Conservation (phyloP, 2,888 invertebrate species). For the Melieria picta region DNA sequence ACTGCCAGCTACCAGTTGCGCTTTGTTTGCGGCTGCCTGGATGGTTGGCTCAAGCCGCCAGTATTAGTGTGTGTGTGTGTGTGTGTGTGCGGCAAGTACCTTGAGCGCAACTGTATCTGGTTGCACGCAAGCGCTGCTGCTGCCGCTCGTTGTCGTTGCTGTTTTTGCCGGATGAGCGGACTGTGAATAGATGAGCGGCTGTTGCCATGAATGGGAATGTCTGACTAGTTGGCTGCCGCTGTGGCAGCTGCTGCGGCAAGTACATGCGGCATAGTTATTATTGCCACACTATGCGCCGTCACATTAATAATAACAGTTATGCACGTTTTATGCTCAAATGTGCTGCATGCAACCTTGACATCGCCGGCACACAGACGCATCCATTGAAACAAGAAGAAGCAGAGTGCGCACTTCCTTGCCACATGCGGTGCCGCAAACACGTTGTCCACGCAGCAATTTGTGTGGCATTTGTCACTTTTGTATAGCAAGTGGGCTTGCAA, state of each 20-base stretch:
- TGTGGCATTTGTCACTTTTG: constrained; percentile 15
- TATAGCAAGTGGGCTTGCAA: background rate
- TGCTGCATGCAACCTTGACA: constrained; percentile 2
- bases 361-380: no score
- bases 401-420: no score
- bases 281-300: constrained; percentile 12
- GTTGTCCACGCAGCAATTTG: constrained; percentile 18
- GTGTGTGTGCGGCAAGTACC: constrained; percentile 41
- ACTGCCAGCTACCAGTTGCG: constrained; percentile 13
- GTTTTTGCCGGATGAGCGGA: background rate
- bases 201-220: constrained; percentile 38
- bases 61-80: constrained; percentile 4
- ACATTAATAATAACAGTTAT: constrained; percentile 32
- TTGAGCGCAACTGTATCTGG: constrained; percentile 60
- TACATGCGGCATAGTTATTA: constrained; percentile 19
- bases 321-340: constrained; percentile 27
- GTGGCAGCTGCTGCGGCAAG: constrained; percentile 33
- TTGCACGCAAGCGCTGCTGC: constrained; percentile 48
- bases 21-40: background rate
- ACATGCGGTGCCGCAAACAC: constrained; percentile 15
- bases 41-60: background rate
- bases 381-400: no score
- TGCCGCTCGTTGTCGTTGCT: constrained; percentile 6
- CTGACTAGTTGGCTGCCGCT: constrained; percentile 38
- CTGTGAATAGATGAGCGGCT: background rate